These are phyloP conservation scores for Macaca nemestrina DNA, from an alignment of 2,113 vertebrate genomes.

Conservation along the genomic window DNA sequence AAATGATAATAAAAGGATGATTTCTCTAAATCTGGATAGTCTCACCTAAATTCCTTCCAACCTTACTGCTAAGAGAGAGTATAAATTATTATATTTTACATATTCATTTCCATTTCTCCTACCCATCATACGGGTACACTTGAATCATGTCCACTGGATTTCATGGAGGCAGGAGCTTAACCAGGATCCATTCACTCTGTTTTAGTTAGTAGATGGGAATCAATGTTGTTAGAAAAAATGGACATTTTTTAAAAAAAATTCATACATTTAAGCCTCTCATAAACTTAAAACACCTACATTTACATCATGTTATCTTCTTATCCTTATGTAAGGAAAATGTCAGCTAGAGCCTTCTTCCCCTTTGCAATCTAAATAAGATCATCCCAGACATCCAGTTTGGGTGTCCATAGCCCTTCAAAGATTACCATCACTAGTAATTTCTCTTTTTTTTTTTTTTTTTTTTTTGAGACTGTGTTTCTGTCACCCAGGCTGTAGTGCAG, in stretches of 20 bases:
- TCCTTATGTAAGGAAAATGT: background rate
- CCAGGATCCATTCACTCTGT: background rate
- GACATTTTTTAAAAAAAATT: background rate
- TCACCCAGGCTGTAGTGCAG: too few relatives aligned
- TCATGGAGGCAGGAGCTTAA: background rate
- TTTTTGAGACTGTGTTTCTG: too few relatives aligned
- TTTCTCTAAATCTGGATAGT: background rate
- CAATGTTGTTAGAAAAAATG: background rate
- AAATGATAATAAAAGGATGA: background rate
- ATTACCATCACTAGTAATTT: background rate
- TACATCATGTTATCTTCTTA: background rate
- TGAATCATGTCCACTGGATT: background rate
- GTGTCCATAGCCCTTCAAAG: background rate
- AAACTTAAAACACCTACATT: slow-evolving; percentile 34
- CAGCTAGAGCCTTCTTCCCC: background rate
- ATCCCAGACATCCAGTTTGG: background rate
- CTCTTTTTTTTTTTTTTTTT: too few relatives aligned
- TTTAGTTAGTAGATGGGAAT: background rate
- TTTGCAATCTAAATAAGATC: background rate
- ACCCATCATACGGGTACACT: background rate
- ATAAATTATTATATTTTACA: background rate
- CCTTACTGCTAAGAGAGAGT: background rate
- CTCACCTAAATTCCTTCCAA: background rate
- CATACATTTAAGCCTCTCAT: background rate
- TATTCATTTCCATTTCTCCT: background rate